Evolutionary conservation across 1,140 invertebrate genomes (phyloP).

Genomic region (Laodelphax striatellus): DNA sequence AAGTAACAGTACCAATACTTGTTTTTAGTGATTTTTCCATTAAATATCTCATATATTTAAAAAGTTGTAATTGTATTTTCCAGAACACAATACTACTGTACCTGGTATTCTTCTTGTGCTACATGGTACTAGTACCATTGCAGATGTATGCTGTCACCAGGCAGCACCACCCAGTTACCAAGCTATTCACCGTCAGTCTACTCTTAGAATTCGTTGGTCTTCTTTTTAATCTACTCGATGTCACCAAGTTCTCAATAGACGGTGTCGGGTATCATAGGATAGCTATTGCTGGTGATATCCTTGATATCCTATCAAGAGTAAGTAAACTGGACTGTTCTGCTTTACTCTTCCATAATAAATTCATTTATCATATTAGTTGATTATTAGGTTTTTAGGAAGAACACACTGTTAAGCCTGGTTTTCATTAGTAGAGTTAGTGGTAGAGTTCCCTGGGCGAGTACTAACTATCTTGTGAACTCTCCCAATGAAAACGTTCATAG

Average conservation of each 20-base stretch:
- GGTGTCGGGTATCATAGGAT: conserved; percentile 72
- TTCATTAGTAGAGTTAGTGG: no score
- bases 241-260: conserved; percentile 79
- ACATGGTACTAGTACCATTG: conserved; percentile 73
- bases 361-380: background rate
- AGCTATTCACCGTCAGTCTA: conserved; percentile 78
- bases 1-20: no score
- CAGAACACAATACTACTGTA: conserved; percentile 86
- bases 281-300: conserved; percentile 75
- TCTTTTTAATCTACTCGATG: conserved; percentile 77
- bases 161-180: conserved; percentile 84
- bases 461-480: no score
- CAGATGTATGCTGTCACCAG: conserved; percentile 79
- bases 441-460: no score
- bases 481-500: no score
- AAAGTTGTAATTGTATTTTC: conserved; percentile 21
- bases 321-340: conserved; percentile 27
- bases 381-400: no score
- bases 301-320: conserved; percentile 82
- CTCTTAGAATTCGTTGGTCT: conserved; percentile 74
- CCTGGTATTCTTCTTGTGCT: conserved; percentile 76
- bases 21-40: no score
- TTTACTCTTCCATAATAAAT: no score
- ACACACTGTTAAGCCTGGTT: no score
- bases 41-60: no score